Percentiles rank a stretch among this genome's conserved stretches.
Evolutionary conservation across 2,888 invertebrate genomes (phyloP).

Genomic region (Ceramica pisi): DNA sequence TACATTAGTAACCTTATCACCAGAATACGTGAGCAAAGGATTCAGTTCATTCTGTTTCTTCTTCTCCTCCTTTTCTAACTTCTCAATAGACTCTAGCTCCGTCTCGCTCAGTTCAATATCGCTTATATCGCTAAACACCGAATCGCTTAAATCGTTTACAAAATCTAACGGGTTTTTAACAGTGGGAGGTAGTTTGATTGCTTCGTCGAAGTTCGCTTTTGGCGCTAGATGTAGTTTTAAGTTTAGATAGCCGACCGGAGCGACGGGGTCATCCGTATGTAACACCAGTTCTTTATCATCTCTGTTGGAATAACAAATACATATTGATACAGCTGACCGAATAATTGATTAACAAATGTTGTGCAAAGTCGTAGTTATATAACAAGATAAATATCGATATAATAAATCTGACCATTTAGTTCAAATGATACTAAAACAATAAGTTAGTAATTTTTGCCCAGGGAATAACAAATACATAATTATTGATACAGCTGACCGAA

Average conservation of each 20-base stretch:
- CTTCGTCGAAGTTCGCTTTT: conserved; percentile 88
- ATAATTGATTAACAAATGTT: conserved; percentile 21
- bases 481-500: conserved; percentile 14
- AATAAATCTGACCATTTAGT: not conserved
- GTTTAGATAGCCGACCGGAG: conserved; percentile 98
- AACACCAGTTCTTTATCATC: conserved; percentile 96
- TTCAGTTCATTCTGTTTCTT: conserved; percentile 85
- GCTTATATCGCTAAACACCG: conserved; percentile 92
- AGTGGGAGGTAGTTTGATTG: conserved; percentile 82
- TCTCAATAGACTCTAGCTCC: conserved; percentile 91
- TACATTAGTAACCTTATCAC: conserved; percentile 74
- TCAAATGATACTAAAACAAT: too few relatives aligned
- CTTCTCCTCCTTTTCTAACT: conserved; percentile 86
- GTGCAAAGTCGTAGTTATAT: not conserved
- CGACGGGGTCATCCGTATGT: conserved; percentile 97
- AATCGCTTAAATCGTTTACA: conserved; percentile 91
- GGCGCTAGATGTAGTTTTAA: conserved; percentile 95
- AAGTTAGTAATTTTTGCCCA: too few relatives aligned
- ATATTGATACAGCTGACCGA: conserved; percentile 17
- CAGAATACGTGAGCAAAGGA: conserved; percentile 82
- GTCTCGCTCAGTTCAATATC: conserved; percentile 92
- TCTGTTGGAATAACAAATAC: conserved; percentile 87
- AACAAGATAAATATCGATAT: not conserved
- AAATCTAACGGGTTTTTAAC: conserved; percentile 91
- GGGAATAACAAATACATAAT: conserved; percentile 68